Evolutionary conservation across 2,113 vertebrate genomes (phyloP).

Genomic region (Dasyprocta punctata): DNA sequence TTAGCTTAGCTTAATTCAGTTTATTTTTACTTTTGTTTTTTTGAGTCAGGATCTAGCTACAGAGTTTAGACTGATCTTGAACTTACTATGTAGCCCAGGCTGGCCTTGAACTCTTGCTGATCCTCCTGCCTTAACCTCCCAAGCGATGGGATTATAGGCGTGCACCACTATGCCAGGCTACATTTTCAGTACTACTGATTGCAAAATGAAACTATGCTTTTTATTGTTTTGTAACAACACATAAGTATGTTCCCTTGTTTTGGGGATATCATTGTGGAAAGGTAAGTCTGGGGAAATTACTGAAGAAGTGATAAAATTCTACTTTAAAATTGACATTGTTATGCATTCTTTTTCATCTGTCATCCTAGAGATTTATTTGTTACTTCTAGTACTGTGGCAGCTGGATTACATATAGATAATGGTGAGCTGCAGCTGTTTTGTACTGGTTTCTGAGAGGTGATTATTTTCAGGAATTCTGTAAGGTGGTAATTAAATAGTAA

Average conservation of each 20-base stretch:
- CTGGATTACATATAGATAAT: not conserved
- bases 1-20: not conserved
- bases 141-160: not conserved
- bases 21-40: not conserved
- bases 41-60: not conserved
- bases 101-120: not conserved
- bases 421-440: not conserved
- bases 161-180: not conserved
- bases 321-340: not conserved
- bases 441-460: not conserved
- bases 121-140: not conserved
- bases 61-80: not conserved
- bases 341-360: not conserved
- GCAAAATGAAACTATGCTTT: not conserved
- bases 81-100: not conserved
- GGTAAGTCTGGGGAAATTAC: not conserved
- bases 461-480: slow-evolving; percentile 19
- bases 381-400: not conserved
- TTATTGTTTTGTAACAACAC: not conserved
- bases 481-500: slow-evolving; percentile 49
- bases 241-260: not conserved
- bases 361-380: not conserved
- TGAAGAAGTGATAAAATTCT: not conserved
- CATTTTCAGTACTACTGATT: not conserved
- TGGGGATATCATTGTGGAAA: not conserved